Evolutionary conservation across 2,797 vertebrate species (phyloP).

Genomic region (Trichosurus vulpecula): DNA sequence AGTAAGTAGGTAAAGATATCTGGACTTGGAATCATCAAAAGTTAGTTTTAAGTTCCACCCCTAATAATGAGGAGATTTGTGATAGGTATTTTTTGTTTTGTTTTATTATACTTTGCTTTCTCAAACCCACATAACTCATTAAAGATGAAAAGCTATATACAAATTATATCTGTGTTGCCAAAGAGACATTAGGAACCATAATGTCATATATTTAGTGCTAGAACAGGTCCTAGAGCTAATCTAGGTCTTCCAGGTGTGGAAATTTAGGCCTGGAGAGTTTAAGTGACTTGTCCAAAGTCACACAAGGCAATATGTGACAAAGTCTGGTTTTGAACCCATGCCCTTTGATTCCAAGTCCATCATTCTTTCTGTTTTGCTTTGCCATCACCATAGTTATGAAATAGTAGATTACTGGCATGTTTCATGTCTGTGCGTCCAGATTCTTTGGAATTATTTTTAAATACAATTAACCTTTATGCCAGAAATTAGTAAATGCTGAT

Average conservation of each 20-base stretch:
- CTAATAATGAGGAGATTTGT: neutral
- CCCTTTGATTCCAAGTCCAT: neutral
- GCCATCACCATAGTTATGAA: neutral
- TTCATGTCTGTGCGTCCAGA: neutral
- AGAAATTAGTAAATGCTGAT: neutral
- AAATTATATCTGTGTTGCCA: neutral
- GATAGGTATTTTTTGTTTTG: neutral
- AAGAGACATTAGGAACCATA: neutral
- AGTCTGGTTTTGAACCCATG: neutral
- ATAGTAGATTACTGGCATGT: neutral
- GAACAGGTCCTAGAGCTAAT: neutral
- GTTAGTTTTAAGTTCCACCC: neutral
- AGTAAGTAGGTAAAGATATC: neutral
- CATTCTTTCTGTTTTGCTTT: neutral
- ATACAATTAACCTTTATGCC: conserved; percentile 10
- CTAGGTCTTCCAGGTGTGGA: neutral
- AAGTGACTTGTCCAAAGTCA: neutral
- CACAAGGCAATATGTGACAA: neutral
- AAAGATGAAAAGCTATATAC: neutral
- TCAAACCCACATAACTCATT: neutral
- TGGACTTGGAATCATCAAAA: neutral
- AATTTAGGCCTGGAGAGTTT: neutral
- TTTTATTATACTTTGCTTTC: neutral
- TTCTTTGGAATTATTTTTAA: conserved; percentile 24
- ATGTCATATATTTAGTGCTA: neutral